These are phyloP conservation scores for Gobiocypris rarus DNA, from an alignment of 2,113 vertebrate genomes.

Conservation along the genomic window DNA sequence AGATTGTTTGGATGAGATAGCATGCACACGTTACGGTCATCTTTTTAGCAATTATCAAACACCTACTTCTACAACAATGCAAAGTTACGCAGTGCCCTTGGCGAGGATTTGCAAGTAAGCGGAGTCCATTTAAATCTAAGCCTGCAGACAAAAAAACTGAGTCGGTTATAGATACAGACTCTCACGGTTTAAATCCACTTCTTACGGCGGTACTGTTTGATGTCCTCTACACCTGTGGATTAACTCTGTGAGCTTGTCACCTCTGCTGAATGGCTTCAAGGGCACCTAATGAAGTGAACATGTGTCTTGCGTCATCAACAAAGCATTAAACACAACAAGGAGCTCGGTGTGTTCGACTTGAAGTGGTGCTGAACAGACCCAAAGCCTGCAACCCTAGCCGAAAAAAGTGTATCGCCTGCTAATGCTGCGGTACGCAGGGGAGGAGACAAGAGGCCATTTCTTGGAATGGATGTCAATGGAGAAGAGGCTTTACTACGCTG, in stretches of 20 bases:
- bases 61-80: conserved; percentile 18
- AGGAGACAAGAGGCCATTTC: too few relatives aligned
- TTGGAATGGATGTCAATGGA: too few relatives aligned
- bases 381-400: too few relatives aligned
- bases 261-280: conserved; percentile 33
- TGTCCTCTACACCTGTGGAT: conserved; percentile 35
- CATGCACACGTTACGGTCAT: conserved; percentile 2
- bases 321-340: too few relatives aligned
- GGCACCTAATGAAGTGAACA: not conserved
- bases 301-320: not conserved
- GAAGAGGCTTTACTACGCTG: too few relatives aligned
- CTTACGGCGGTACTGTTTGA: not conserved
- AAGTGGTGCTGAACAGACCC: too few relatives aligned
- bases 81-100: conserved; percentile 12
- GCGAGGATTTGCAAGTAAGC: conserved; percentile 41
- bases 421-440: too few relatives aligned
- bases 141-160: conserved; percentile 19
- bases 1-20: conserved; percentile 30
- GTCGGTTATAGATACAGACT: conserved; percentile 34
- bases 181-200: conserved; percentile 23
- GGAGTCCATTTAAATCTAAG: conserved; percentile 35
- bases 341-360: too few relatives aligned
- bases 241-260: conserved; percentile 7
- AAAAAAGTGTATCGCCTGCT: too few relatives aligned
- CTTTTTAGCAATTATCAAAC: conserved; percentile 42